Conservation (phyloP, 2,888 invertebrate species). For the Dendrolimus houi region DNA sequence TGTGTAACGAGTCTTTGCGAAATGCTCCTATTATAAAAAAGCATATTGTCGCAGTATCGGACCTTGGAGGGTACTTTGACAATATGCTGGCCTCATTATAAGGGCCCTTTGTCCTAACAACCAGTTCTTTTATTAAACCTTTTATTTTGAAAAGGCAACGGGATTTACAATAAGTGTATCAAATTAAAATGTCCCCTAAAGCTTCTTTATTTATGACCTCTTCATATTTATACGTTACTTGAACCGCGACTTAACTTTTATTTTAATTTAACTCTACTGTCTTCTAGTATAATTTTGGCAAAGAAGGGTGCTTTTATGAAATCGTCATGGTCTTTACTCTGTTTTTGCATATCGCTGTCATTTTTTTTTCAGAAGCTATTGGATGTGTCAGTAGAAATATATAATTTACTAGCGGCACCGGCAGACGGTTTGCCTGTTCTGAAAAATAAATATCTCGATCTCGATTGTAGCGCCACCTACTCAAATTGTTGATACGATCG, state of each 20-base stretch:
- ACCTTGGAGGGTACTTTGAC: slow-evolving; percentile 63
- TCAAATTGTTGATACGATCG: too few species aligned
- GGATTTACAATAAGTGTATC: slow-evolving; percentile 68
- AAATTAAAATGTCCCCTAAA: slow-evolving; percentile 64
- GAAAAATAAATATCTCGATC: too few species aligned
- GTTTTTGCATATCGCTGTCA: too few species aligned
- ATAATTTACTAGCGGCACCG: too few species aligned
- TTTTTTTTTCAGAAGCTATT: too few species aligned
- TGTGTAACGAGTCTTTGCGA: slow-evolving; percentile 28
- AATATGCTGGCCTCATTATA: slow-evolving; percentile 73
- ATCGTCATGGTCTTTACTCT: too few species aligned
- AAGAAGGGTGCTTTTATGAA: neutral
- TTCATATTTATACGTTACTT: slow-evolving; percentile 39
- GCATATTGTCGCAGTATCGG: slow-evolving; percentile 57
- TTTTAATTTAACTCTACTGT: slow-evolving; percentile 55
- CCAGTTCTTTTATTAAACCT: slow-evolving; percentile 61
- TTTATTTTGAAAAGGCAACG: slow-evolving; percentile 56
- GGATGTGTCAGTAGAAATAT: too few species aligned
- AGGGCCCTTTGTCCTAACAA: slow-evolving; percentile 73
- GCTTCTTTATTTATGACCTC: slow-evolving; percentile 63
- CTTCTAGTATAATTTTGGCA: slow-evolving; percentile 18
- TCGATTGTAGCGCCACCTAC: too few species aligned
- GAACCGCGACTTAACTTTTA: slow-evolving; percentile 49
- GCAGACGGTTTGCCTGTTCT: too few species aligned
- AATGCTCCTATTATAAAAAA: slow-evolving; percentile 53